Evolutionary conservation across 2,797 vertebrate species (phyloP).

Genomic region (Sebastes reedi): DNA sequence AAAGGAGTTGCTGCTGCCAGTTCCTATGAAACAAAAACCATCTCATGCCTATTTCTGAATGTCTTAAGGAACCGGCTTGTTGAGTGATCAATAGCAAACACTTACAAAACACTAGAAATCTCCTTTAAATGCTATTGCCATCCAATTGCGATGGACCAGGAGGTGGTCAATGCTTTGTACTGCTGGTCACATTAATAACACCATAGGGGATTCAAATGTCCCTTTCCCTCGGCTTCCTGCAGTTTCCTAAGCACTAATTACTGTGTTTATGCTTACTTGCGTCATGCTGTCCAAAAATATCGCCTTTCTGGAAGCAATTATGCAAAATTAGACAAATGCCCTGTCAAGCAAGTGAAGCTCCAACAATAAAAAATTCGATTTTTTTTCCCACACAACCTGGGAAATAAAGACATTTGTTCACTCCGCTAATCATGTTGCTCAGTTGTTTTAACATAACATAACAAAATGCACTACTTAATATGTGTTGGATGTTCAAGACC

Average conservation of each 20-base stretch:
- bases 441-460: not conserved
- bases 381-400: not conserved
- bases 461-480: not conserved
- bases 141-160: constrained; percentile 14
- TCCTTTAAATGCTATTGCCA: constrained; percentile 30
- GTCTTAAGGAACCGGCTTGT: not conserved
- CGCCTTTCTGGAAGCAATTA: constrained; percentile 75
- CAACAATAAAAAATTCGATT: not conserved
- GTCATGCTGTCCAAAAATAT: constrained; percentile 80
- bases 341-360: constrained; percentile 47
- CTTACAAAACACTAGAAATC: constrained; percentile 9
- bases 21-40: not conserved
- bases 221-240: constrained; percentile 58
- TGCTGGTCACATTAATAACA: constrained; percentile 76
- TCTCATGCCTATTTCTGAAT: not conserved
- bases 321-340: constrained; percentile 62
- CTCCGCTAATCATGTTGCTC: not conserved
- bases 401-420: constrained; percentile 9
- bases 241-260: constrained; percentile 77
- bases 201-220: constrained; percentile 60
- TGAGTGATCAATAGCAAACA: constrained; percentile 9
- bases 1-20: not conserved
- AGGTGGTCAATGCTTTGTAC: constrained; percentile 65
- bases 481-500: not conserved
- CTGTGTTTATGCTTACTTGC: constrained; percentile 79